Evolutionary conservation across 2,113 vertebrate genomes (phyloP), one percentile per base, ranked within the genome.

Genomic region (Dolichallabes microphthalmus): DNA sequence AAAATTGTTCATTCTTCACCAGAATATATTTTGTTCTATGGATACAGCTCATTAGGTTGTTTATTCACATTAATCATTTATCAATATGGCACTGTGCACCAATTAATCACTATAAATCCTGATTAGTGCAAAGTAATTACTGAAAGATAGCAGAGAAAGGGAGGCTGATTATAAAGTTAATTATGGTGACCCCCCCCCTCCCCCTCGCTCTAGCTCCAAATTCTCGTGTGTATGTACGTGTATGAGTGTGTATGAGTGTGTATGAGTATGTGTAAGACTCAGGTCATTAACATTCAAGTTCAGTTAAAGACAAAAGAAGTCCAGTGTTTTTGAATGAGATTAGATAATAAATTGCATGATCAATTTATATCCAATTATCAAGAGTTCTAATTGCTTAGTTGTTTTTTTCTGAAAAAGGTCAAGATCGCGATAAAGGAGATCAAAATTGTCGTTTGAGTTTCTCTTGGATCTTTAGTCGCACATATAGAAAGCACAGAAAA

Each of bases 41-140:
- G 82, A 39, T 45, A 50, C 58, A 79, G 66, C 63, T 89, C 83
- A 80, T 80, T 74, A 63, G n/a, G 25, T 86, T 91, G 85, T 82
- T 90, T 89, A 90, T 87, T 82, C 89, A 88, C 90, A 88, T 88
- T 90, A 91, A 92, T 90, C 85, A 81, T 86, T 55, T 82, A 86
- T 86, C 85, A 86, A 85, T 68, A 80, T 80, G 66, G n/a, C 66
- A 53, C 57, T 75, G 55, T 64, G 78, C 78, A 74, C 39, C 78
- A 91, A 92, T 93, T 93, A 91, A 92, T 93, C 91, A 90, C 86
- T 91, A 80, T 89, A 87, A 93, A 89, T 90, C 82, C 88, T 86
- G 91, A 93, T 92, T 91, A 91, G 90, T 86, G 86, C 66, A 80
- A 74, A 86, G 88, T 91, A 91, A 93, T 93, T 94, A 93, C 89